Evolutionary conservation across 64 coral and sea anemone species (phyloP).

Genomic region (Actinia tenebrosa): DNA sequence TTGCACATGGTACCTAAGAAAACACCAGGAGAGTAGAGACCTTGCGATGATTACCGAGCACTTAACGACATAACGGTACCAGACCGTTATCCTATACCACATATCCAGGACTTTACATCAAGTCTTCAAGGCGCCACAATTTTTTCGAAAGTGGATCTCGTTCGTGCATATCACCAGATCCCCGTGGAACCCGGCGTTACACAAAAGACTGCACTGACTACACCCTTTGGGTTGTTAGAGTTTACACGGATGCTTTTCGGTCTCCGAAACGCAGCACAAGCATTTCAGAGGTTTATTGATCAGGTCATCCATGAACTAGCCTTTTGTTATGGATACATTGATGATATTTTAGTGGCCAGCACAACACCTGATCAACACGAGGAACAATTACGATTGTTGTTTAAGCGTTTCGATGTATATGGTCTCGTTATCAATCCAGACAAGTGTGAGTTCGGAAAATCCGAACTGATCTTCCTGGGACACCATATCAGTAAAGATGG

Average conservation of each 20-base stretch:
- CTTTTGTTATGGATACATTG: constrained; percentile 26
- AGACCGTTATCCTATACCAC: constrained; percentile 13
- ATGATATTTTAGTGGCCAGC: constrained; percentile 52
- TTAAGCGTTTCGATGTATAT: constrained; percentile 24
- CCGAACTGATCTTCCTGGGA: constrained; percentile 25
- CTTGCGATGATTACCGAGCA: too few relatives aligned
- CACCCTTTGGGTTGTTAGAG: constrained; percentile 22
- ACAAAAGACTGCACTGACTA: constrained; percentile 12
- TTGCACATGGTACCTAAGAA: too few relatives aligned
- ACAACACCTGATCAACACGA: constrained; percentile 29
- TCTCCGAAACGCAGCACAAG: constrained; percentile 17
- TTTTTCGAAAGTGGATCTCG: too few relatives aligned
- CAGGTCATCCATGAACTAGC: constrained; percentile 17
- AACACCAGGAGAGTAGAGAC: too few relatives aligned
- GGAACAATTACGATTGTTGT: not conserved
- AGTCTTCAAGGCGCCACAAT: not conserved
- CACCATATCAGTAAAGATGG: constrained; percentile 36
- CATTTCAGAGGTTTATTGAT: constrained; percentile 47
- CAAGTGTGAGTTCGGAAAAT: constrained; percentile 53
- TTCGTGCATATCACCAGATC: too few relatives aligned
- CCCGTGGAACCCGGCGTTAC: not conserved
- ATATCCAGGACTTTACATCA: constrained; percentile 21
- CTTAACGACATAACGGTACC: constrained; percentile 1
- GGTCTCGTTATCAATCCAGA: constrained; percentile 33
- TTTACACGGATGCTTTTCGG: constrained; percentile 26